These are phyloP conservation scores for Drosophila athabasca DNA, from an alignment of 1,140 invertebrate species.

Conservation along the genomic window DNA sequence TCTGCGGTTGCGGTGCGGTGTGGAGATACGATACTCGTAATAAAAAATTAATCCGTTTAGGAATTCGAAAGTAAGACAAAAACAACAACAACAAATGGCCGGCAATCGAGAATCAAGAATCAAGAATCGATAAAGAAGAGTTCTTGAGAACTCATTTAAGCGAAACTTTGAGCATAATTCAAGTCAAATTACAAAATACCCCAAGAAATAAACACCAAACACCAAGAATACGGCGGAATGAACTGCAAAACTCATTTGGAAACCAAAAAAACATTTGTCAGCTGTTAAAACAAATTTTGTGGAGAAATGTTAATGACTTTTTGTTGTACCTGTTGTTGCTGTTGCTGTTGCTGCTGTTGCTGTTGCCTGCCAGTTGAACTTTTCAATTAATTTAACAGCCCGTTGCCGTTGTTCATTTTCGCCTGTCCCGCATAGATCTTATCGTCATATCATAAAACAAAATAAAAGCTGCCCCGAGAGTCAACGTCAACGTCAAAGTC, in stretches of 20 bases:
- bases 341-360: slow-evolving; percentile 40
- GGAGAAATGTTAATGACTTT: slow-evolving; percentile 70
- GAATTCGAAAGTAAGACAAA: slow-evolving; percentile 31
- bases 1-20: neutral
- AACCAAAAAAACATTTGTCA: slow-evolving; percentile 63
- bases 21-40: slow-evolving; percentile 6
- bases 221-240: slow-evolving; percentile 17
- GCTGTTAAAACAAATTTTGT: slow-evolving; percentile 73
- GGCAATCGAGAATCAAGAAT: neutral
- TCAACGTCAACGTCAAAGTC: too few relatives aligned
- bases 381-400: slow-evolving; percentile 78
- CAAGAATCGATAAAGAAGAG: neutral
- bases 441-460: slow-evolving; percentile 71
- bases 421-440: slow-evolving; percentile 72
- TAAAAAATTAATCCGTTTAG: slow-evolving; percentile 11
- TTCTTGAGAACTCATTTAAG: neutral
- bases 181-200: slow-evolving; percentile 47
- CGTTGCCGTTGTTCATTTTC: slow-evolving; percentile 49
- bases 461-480: slow-evolving; percentile 27
- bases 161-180: slow-evolving; percentile 29
- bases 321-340: slow-evolving; percentile 25
- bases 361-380: slow-evolving; percentile 60
- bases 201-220: slow-evolving; percentile 43
- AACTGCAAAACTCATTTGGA: slow-evolving; percentile 43
- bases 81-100: neutral